Percentiles rank a stretch among this genome's conserved stretches.
phyloP scores from a whole-genome alignment of 23 tunicate species.

The Clavelina lepadiformis region DNA sequence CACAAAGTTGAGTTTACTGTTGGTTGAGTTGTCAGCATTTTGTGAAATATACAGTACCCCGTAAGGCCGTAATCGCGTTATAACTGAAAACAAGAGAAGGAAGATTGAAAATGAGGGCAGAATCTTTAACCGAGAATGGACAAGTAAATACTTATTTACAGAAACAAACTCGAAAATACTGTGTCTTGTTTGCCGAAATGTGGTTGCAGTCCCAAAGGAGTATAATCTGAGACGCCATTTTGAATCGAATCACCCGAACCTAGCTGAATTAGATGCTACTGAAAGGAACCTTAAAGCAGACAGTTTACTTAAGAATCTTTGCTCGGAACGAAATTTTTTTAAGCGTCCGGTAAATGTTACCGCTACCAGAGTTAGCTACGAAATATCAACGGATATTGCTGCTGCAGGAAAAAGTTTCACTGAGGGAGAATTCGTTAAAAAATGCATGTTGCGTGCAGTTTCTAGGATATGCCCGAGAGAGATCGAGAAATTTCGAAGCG shows the following conservation, averaged over 20 bases:
- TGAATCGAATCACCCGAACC: constrained; percentile 19
- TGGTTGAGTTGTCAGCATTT: no score
- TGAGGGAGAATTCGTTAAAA: constrained; percentile 33
- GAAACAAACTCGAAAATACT: constrained; percentile 5
- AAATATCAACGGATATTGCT: constrained; percentile 12
- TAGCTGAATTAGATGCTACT: constrained; percentile 10
- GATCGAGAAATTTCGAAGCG: constrained; percentile 14
- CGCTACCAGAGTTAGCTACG: constrained; percentile 10
- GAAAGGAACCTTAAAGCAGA: constrained; percentile 7
- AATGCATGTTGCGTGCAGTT: constrained; percentile 20
- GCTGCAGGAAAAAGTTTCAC: constrained; percentile 27
- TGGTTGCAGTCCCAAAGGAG: constrained; percentile 12
- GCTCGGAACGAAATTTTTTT: constrained; percentile 8
- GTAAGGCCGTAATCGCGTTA: no score
- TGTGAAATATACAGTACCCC: no score
- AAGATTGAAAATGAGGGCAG: neutral
- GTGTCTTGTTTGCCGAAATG: constrained; percentile 11
- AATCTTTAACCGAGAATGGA: constrained; percentile 14
- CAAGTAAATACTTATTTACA: constrained; percentile 1
- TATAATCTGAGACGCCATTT: constrained; percentile 19
- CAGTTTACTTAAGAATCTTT: constrained; percentile 4
- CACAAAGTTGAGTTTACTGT: no score
- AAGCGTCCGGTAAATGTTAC: neutral
- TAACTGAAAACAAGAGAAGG: no score
- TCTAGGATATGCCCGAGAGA: constrained; percentile 12